Percentiles rank a stretch among this genome's conserved stretches.
phyloP scores from a whole-genome alignment of 2,888 invertebrate species.

The Papilio elwesi region DNA sequence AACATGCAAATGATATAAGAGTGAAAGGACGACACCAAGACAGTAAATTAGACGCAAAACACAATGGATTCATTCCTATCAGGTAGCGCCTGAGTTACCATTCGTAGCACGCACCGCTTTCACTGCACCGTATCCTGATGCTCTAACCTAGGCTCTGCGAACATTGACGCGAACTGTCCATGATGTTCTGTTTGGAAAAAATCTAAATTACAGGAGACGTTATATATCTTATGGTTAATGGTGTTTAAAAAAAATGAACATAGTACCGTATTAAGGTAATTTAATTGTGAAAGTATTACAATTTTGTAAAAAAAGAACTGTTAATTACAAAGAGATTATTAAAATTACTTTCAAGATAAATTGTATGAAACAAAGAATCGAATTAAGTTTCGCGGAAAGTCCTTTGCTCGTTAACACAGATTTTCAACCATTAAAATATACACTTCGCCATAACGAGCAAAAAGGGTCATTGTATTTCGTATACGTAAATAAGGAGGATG shows the following conservation, averaged over 20 bases:
- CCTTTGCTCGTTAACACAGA: slow-evolving; percentile 54
- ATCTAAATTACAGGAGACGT: too few species aligned
- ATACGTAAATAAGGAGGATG: slow-evolving; percentile 67
- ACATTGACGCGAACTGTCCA: slow-evolving; percentile 28
- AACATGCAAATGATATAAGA: slow-evolving; percentile 49
- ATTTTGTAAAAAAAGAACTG: slow-evolving; percentile 9
- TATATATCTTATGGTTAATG: too few species aligned
- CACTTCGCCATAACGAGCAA: slow-evolving; percentile 61
- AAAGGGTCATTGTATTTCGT: slow-evolving; percentile 68
- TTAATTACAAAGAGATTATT: slow-evolving; percentile 23
- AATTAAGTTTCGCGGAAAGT: slow-evolving; percentile 35
- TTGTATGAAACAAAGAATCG: slow-evolving; percentile 23
- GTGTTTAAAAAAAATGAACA: too few species aligned
- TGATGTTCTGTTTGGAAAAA: background rate
- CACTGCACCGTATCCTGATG: slow-evolving; percentile 75
- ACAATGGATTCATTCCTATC: slow-evolving; percentile 73
- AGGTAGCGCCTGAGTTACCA: slow-evolving; percentile 65
- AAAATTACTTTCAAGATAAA: slow-evolving; percentile 26
- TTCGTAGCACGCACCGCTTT: slow-evolving; percentile 76
- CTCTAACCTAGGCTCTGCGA: slow-evolving; percentile 44
- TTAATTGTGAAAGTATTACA: background rate
- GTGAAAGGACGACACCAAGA: slow-evolving; percentile 75
- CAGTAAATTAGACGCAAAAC: slow-evolving; percentile 76
- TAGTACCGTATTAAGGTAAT: background rate
- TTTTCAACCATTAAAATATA: slow-evolving; percentile 53